Percentiles rank a stretch among this genome's conserved stretches.
Conservation (phyloP, 2,113 vertebrate genomes). For the Neolamprologus hecqui region DNA sequence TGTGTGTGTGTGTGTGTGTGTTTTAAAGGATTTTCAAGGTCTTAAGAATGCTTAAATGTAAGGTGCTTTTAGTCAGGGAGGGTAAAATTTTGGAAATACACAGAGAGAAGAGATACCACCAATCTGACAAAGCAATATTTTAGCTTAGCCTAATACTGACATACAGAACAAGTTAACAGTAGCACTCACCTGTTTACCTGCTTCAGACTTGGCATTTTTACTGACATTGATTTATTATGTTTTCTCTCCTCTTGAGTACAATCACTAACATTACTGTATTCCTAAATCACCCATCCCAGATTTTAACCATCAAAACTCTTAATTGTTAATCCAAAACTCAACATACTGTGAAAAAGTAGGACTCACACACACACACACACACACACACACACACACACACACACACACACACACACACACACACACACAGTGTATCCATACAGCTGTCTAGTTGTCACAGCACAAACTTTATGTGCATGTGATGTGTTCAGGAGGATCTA, state of each 20-base stretch:
- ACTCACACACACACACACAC: not conserved
- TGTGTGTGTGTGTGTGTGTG: not conserved
- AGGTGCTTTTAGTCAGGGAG: not conserved
- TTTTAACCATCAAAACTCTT: not conserved
- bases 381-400: too few species aligned
- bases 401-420: not conserved
- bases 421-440: not conserved
- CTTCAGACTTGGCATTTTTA: not conserved
- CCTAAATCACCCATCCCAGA: not conserved
- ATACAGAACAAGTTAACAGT: not conserved
- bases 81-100: not conserved
- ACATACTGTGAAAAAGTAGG: not conserved
- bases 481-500: fast-evolving
- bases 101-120: not conserved
- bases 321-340: not conserved
- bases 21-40: not conserved
- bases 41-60: not conserved
- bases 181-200: not conserved
- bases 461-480: not conserved
- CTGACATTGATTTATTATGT: not conserved
- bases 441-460: not conserved
- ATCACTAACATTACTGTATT: not conserved
- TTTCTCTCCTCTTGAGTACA: not conserved
- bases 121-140: not conserved
- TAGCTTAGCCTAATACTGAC: not conserved